Evolutionary conservation across 1,140 invertebrate species (phyloP), one percentile per base, ranked within the genome.

Genomic region (Ostrea edulis): DNA sequence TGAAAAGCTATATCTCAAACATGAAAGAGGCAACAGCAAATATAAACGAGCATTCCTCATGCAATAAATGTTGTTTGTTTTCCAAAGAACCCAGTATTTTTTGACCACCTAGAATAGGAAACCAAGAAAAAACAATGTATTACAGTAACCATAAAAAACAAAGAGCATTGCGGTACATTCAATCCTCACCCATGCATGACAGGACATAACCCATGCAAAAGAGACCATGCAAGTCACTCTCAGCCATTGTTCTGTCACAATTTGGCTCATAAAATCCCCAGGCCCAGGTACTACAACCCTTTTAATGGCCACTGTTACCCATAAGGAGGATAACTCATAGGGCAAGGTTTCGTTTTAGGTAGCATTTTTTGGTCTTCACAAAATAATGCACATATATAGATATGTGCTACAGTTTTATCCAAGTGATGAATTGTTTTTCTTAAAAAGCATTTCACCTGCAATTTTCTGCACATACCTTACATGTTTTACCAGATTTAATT

Each of bases 151-250:
- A 77, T 77, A 77, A 77, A 62, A 58, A 71, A 62, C 55, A 62
- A 77, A 77, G 68, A 77, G 68, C 68, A 77, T 77, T 29, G 68
- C 29, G 25, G 29, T 77, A 77, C 22, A 29, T 77, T 77, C 68
- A 12, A 22, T 77, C 22, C 68, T 77, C 29, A 77, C 68, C 68
- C 68, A 77, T 77, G 68, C 68, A 77, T 77, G 29, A 77, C 68
- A 77, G 68, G 68, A 77, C 68, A 77, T 77, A 77, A 77, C 68
- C 68, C 68, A 77, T 77, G 68, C 68, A 77, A 77, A 77, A 77
- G 55, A 77, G 68, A 77, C 68, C 68, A 77, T 77, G 68, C 68
- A 77, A 77, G 68, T 77, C 68, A 77, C 68, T 77, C 68, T 77
- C 14, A 25, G 12, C 68, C 25, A 77, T 77, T 29, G 68, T 35